These are phyloP conservation scores for Pammene aurita DNA, from an alignment of 2,888 invertebrate genomes.

Conservation along the genomic window DNA sequence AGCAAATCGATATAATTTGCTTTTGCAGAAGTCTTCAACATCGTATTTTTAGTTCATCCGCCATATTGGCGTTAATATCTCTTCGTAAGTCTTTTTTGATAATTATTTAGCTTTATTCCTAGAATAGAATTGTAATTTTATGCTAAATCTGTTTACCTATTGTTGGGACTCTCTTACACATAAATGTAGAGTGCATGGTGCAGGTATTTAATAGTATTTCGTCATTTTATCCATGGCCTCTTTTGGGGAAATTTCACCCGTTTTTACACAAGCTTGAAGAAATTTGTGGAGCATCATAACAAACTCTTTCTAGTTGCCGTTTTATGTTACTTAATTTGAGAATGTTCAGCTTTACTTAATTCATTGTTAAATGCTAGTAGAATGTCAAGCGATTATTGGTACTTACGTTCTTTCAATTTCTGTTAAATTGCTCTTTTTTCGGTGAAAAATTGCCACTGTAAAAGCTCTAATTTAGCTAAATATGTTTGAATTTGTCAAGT, in stretches of 20 bases:
- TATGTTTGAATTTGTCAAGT: not conserved
- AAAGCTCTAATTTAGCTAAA: not conserved
- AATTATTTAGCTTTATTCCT: slow-evolving; percentile 73
- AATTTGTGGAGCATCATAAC: slow-evolving; percentile 36
- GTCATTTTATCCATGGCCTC: slow-evolving; percentile 74
- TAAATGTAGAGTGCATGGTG: slow-evolving; percentile 67
- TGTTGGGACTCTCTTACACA: slow-evolving; percentile 76
- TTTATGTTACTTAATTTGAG: slow-evolving; percentile 15
- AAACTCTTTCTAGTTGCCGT: slow-evolving; percentile 30
- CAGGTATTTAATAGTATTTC: slow-evolving; percentile 61
- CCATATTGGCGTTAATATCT: slow-evolving; percentile 87
- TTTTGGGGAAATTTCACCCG: slow-evolving; percentile 68
- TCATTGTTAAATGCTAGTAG: slow-evolving; percentile 11
- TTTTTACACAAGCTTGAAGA: slow-evolving; percentile 53
- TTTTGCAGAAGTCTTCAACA: slow-evolving; percentile 77
- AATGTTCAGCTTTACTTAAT: slow-evolving; percentile 30
- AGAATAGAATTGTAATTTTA: slow-evolving; percentile 69
- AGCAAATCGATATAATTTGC: slow-evolving; percentile 73
- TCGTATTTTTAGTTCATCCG: slow-evolving; percentile 86
- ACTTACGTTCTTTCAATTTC: slow-evolving; percentile 28
- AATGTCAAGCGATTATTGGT: slow-evolving; percentile 14
- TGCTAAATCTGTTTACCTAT: slow-evolving; percentile 71
- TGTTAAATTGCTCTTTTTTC: slow-evolving; percentile 24
- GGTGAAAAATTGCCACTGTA: slow-evolving; percentile 6
- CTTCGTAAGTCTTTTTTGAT: slow-evolving; percentile 82